A percentile compares a stretch with the other conserved stretches of the same genome.
These are phyloP conservation scores for Herminia tarsipennalis DNA, from an alignment of 2,888 invertebrate species.

Conservation along the genomic window DNA sequence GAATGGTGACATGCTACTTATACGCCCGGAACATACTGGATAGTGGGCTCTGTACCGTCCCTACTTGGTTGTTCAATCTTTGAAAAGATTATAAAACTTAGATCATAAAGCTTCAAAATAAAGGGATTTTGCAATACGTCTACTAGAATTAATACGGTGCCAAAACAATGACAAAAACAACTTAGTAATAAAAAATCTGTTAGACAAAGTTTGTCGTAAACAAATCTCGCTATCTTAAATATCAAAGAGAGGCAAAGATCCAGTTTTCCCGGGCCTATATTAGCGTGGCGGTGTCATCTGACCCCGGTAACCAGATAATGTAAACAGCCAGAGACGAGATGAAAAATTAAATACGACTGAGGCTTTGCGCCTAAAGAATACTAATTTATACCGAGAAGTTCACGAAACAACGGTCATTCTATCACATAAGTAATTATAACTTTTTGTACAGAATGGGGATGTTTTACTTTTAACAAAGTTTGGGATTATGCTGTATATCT, in stretches of 20 bases:
- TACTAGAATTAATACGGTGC: too few relatives aligned
- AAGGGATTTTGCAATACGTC: too few relatives aligned
- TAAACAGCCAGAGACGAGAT: conserved; percentile 5
- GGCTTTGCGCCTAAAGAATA: conserved; percentile 21
- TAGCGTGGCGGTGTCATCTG: conserved; percentile 7
- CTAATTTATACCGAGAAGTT: conserved; percentile 19
- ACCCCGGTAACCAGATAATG: conserved; percentile 10
- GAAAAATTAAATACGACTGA: conserved; percentile 18
- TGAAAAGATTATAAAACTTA: too few relatives aligned
- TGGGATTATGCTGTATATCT: too few relatives aligned
- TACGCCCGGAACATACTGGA: too few relatives aligned
- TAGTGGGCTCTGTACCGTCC: too few relatives aligned
- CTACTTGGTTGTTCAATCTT: too few relatives aligned
- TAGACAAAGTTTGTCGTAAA: neutral
- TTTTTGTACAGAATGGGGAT: neutral
- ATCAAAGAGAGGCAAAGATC: neutral
- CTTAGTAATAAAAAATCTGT: neutral
- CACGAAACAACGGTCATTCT: neutral
- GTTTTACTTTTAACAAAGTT: neutral
- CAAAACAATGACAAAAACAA: too few relatives aligned
- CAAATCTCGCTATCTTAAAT: neutral
- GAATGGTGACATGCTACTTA: too few relatives aligned
- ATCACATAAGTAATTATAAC: conserved; percentile 13
- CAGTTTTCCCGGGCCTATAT: neutral
- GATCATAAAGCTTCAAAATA: too few relatives aligned